These are phyloP conservation scores for Pituophis catenifer DNA, from an alignment of 2,113 vertebrate genomes.

Conservation along the genomic window DNA sequence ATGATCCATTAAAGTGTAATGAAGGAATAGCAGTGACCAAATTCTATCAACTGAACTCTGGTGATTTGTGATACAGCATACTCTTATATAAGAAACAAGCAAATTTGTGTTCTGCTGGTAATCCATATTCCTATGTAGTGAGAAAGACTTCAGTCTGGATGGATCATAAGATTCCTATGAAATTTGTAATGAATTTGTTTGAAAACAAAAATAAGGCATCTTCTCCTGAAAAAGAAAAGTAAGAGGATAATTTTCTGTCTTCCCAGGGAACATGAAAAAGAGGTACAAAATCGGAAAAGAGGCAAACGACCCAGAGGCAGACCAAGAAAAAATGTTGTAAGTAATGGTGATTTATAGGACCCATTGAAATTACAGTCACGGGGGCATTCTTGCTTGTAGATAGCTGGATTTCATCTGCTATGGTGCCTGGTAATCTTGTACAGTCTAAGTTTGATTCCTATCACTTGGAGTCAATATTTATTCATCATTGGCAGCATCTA, in stretches of 20 bases:
- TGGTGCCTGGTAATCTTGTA: not conserved
- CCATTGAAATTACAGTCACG: constrained; percentile 15
- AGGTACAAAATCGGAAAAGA: constrained; percentile 83
- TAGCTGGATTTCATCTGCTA: not conserved
- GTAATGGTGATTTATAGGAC: constrained; percentile 42
- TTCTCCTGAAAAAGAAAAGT: not conserved
- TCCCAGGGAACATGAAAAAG: constrained; percentile 91
- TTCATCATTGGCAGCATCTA: not conserved
- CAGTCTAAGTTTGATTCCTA: not conserved
- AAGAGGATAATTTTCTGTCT: constrained; percentile 4
- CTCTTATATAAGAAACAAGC: not conserved
- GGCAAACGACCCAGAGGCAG: constrained; percentile 91
- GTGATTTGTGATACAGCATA: not conserved
- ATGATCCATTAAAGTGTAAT: not conserved
- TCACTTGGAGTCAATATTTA: not conserved
- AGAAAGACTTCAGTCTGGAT: not conserved
- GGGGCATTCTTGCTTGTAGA: not conserved
- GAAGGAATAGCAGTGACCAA: not conserved
- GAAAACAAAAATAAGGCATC: not conserved
- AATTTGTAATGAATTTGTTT: not conserved
- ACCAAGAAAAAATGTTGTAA: constrained; percentile 87
- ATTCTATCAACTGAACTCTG: not conserved
- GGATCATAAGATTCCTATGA: not conserved
- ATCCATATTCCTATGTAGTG: not conserved
- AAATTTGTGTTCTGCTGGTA: not conserved